Base-by-base conservation (phyloP, 2,113 vertebrate species). In the Synodontis membranacea region DNA sequence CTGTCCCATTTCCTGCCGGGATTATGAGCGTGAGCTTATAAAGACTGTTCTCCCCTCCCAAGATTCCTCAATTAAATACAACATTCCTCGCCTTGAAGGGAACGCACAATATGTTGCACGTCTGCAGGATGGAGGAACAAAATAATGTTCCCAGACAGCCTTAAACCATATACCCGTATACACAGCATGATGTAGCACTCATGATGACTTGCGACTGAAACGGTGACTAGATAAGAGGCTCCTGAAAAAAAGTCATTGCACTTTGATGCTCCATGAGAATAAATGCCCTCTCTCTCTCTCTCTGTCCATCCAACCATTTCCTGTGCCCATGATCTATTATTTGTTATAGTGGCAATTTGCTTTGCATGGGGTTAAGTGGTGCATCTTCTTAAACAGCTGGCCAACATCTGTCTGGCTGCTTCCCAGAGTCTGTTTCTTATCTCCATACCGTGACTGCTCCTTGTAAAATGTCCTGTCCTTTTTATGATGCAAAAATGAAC, bases 11-110 rank as follows among this genome's bases (percentile, higher is more conserved):
- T 62, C 86, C 82, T 86, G 81, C 84, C 82, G 85, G 56, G 86
- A n/a, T 89, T 70, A 84, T 84, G 82, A 85, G 75, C 52, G 34
- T 37, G 39, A 19, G 52, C 34, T 84, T 74, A 50, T 82, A 42
- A 82, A 84, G n/a, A 68, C 80, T 68, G 70, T 76, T 84, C 64
- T 76, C 58, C 74, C 76, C 31, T n/a, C 84, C 80, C 25, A 64
- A 84, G 84, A 85, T 86, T 82, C 84, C 84, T 82, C 50, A 79
- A 86, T 90, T 91, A 89, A 85, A 85, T 79, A 80, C 86, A 89
- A 86, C 87, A 87, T 87, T 87, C 84, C 70, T 70, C n/a, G 21
- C 31, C 75, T 83, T 70, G 34, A 78, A 21, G 34, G 19, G 31
- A 39, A 80, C 66, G 23, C 34, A 50, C 62, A 83, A 72, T 42